These are phyloP conservation scores for Oreotragus oreotragus DNA, from an alignment of 2,113 vertebrate genomes.

Conservation along the genomic window DNA sequence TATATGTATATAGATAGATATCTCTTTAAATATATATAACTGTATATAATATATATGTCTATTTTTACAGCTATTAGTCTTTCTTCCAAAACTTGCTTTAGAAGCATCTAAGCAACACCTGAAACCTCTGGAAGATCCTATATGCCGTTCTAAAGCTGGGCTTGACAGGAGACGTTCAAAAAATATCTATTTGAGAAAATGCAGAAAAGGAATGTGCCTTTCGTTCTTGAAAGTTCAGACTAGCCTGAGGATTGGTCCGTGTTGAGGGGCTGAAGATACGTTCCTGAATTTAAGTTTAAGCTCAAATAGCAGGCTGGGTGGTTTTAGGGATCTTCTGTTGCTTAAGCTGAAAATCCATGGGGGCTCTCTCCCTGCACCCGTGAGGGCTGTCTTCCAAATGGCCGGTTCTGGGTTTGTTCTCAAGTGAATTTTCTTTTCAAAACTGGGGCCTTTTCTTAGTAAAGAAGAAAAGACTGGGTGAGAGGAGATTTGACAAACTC, in stretches of 20 bases:
- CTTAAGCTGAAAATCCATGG: not conserved
- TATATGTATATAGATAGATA: slow-evolving; percentile 78
- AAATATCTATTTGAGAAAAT: not conserved
- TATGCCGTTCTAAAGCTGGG: not conserved
- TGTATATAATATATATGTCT: slow-evolving; percentile 75
- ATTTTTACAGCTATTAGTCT: slow-evolving; percentile 64
- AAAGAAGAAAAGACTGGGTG: not conserved
- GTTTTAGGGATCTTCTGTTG: not conserved
- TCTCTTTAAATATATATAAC: slow-evolving; percentile 76
- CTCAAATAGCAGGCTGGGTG: not conserved
- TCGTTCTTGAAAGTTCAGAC: not conserved
- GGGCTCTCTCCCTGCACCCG: not conserved
- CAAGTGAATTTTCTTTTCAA: not conserved
- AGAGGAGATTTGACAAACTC: not conserved
- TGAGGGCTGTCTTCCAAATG: not conserved
- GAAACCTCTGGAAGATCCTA: not conserved
- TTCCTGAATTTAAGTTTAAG: not conserved
- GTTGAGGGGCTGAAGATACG: not conserved
- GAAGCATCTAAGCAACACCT: slow-evolving; percentile 69
- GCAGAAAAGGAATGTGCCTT: not conserved
- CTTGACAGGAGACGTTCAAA: not conserved
- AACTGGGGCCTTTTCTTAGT: slow-evolving; percentile 10
- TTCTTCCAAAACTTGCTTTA: slow-evolving; percentile 79
- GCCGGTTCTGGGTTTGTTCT: not conserved
- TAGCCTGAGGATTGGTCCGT: not conserved